Base-by-base conservation (phyloP, 2,888 invertebrate species). In the Embidobia sp. region DNA sequence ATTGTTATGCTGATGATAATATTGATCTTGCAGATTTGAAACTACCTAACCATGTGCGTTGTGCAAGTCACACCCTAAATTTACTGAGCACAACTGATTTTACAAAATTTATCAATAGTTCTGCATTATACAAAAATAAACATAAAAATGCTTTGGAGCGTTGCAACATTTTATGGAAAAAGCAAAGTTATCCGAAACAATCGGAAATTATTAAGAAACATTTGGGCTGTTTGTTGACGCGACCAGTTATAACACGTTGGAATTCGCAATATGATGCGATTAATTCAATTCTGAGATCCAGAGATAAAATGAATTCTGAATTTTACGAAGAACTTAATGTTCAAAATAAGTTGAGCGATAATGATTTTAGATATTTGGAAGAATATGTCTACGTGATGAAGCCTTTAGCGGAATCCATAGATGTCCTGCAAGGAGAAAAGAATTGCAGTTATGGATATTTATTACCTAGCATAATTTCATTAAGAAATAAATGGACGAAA, bases 151-250 rank as follows among this genome's bases (percentile, higher is more conserved):
- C 29, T 2, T 5, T 48, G 4, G n/a, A 16, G 0, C 48, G 48
- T 8, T 48, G 48, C 16, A 48, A 48, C 7, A 10, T 29, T n/a
- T 10, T 48, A 10, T 48, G 48, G 48, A 16, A 13, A 1, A 48
- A 48, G n/a, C 48, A 48, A 29, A 15, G 29, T n/a, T 29, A 15
- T 16, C n/a, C 29, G 3, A 29, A 48, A 16, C 16, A 29, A 4
- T 2, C 3, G 1, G 48, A 48, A 29, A 13, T 29, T 16, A 29
- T 29, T 15, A 27, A 48, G 11, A 16, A 27, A 48, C 16, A 48
- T 16, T 48, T 48, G 8, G 7, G 15, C 3, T 16, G 4, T 19
- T 48, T 48, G 1, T 16, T 29, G 27, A 8, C 4, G 0, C 48
- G 48, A 29, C 48, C 29, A n/a, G 15, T 1, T n/a, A 6, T 29